Evolutionary conservation across 1,140 invertebrate genomes (phyloP).

Genomic region (Vanessa atalanta): DNA sequence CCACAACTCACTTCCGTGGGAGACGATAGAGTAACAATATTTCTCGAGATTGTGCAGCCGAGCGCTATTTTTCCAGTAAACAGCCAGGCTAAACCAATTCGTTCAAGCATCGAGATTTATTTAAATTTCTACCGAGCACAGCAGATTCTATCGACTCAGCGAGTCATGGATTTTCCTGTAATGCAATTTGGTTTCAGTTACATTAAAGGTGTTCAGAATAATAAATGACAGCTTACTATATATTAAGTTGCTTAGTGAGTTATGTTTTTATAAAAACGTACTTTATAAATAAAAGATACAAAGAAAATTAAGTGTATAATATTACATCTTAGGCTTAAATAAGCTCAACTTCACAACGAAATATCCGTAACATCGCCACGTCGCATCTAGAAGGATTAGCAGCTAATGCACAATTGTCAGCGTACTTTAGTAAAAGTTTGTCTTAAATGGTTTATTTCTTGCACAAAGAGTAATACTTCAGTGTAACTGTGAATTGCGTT

Average conservation of each 20-base stretch:
- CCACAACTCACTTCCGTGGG: neutral
- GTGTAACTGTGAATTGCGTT: constrained; percentile 12
- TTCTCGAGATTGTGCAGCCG: neutral
- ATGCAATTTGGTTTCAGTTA: neutral
- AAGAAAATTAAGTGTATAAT: neutral
- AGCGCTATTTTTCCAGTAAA: constrained; percentile 3
- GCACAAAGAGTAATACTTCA: constrained; percentile 7
- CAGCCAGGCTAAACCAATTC: neutral
- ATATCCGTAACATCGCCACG: neutral
- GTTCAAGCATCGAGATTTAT: constrained; percentile 11
- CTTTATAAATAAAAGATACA: no score
- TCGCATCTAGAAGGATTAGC: neutral
- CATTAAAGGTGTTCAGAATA: neutral
- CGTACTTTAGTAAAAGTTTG: neutral
- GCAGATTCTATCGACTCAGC: constrained; percentile 1
- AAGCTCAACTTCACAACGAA: neutral
- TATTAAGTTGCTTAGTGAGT: neutral
- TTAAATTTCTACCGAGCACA: constrained; percentile 7
- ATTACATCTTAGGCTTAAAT: neutral
- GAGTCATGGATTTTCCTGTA: neutral
- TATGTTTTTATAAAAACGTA: no score
- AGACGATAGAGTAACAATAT: neutral
- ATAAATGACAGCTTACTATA: constrained; percentile 1
- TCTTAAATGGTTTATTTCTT: constrained; percentile 11
- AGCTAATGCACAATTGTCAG: neutral